A percentile compares a stretch with the other conserved stretches of the same genome.
Evolutionary conservation across 2,888 invertebrate species (phyloP).

Genomic region (Erebia epiphron): DNA sequence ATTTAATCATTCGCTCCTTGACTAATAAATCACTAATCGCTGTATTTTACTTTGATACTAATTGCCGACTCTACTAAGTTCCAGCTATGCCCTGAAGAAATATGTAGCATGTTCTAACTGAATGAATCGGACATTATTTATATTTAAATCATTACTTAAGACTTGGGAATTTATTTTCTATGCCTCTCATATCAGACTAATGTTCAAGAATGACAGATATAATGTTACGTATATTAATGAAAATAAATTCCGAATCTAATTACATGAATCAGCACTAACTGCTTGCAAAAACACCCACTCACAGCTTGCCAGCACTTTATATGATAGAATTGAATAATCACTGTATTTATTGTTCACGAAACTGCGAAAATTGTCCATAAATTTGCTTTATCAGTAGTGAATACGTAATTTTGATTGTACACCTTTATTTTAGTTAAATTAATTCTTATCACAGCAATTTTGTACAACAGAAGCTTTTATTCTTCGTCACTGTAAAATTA

Average conservation of each 20-base stretch:
- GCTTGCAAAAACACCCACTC: constrained; percentile 72
- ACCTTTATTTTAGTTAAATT: constrained; percentile 15
- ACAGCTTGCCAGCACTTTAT: constrained; percentile 66
- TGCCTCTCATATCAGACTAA: not conserved
- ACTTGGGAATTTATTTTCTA: constrained; percentile 54
- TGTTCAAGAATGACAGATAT: not conserved
- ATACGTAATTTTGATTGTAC: constrained; percentile 34
- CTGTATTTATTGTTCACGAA: constrained; percentile 38
- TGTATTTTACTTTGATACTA: constrained; percentile 70
- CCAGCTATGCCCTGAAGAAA: constrained; percentile 61
- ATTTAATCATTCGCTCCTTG: constrained; percentile 72
- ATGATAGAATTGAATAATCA: constrained; percentile 45
- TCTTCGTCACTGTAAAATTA: constrained; percentile 11
- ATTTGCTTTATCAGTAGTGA: constrained; percentile 41
- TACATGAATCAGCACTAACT: constrained; percentile 67
- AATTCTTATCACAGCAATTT: constrained; percentile 24
- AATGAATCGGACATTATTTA: constrained; percentile 40
- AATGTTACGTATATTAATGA: constrained; percentile 35
- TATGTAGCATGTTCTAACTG: constrained; percentile 70
- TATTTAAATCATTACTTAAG: constrained; percentile 35
- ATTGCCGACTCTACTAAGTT: constrained; percentile 63
- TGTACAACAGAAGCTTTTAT: constrained; percentile 34
- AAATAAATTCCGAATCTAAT: constrained; percentile 60
- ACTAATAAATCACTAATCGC: constrained; percentile 76
- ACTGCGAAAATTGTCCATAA: constrained; percentile 29